These are phyloP conservation scores for Bombus superbus DNA, from an alignment of 1,140 invertebrate genomes.

Conservation along the genomic window DNA sequence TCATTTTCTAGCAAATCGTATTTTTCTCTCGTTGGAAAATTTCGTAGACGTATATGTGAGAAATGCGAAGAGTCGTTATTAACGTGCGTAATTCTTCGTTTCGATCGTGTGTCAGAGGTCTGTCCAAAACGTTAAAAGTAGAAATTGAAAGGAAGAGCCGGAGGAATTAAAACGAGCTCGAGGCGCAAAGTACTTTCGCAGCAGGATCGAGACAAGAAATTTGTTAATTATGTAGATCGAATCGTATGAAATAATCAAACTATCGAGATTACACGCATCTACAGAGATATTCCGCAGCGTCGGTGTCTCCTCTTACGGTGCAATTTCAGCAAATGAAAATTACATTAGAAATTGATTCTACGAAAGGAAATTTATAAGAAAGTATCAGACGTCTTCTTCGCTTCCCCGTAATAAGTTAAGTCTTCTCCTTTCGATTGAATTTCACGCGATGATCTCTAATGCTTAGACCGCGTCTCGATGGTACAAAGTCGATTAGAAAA, in stretches of 20 bases:
- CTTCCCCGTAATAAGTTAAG: neutral
- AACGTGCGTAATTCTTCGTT: too few relatives aligned
- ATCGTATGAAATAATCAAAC: neutral
- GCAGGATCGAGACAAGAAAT: neutral
- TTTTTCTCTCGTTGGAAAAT: too few relatives aligned
- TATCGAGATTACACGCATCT: neutral
- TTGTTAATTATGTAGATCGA: neutral
- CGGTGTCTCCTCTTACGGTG: neutral
- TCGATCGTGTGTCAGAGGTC: too few relatives aligned
- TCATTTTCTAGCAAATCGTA: too few relatives aligned
- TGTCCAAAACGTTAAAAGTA: too few relatives aligned
- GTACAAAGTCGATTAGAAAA: constrained; percentile 51
- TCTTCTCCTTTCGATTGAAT: neutral
- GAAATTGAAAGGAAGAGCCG: too few relatives aligned
- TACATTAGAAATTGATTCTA: neutral
- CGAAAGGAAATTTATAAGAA: neutral
- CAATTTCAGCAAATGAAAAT: too few relatives aligned
- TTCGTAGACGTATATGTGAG: too few relatives aligned
- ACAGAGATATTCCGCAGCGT: neutral
- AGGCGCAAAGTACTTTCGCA: too few relatives aligned
- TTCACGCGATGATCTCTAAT: neutral
- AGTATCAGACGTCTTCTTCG: neutral
- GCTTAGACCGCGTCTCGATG: neutral
- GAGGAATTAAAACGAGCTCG: neutral
- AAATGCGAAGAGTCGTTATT: too few relatives aligned